Percentiles rank a stretch among this genome's conserved stretches.
phyloP scores from a whole-genome alignment of 2,888 invertebrate species.

The Homarus gammarus region DNA sequence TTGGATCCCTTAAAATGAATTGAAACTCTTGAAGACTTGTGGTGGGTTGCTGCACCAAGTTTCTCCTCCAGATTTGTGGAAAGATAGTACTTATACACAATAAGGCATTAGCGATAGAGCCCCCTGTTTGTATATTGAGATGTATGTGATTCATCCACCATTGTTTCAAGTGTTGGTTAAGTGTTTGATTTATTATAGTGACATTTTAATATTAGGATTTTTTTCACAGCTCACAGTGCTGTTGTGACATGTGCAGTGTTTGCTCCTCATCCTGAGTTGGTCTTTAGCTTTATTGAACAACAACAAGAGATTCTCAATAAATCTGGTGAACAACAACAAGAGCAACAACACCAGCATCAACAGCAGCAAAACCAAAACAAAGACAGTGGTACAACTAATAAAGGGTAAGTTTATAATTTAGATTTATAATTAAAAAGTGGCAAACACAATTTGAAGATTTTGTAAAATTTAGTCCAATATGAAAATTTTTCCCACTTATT shows the following conservation, averaged over 20 bases:
- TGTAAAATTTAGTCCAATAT: no score
- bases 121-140: no score
- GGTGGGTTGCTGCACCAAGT: neutral
- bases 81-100: no score
- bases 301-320: conserved; percentile 79
- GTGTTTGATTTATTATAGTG: no score
- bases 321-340: conserved; percentile 58
- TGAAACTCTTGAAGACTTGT: neutral
- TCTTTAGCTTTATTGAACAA: conserved; percentile 83
- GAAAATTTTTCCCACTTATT: no score
- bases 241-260: conserved; percentile 98
- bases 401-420: conserved; percentile 56
- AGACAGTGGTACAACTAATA: conserved; percentile 70
- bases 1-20: no score
- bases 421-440: conserved; percentile 14
- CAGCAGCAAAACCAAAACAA: conserved; percentile 59
- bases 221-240: conserved; percentile 89
- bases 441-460: neutral
- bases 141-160: no score
- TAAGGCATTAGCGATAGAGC: no score
- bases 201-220: neutral
- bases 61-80: neutral
- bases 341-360: conserved; percentile 48
- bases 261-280: conserved; percentile 96
- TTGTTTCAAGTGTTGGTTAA: no score